These are phyloP conservation scores for Cephus sareptanus DNA, from an alignment of 2,888 invertebrate species.

Conservation along the genomic window DNA sequence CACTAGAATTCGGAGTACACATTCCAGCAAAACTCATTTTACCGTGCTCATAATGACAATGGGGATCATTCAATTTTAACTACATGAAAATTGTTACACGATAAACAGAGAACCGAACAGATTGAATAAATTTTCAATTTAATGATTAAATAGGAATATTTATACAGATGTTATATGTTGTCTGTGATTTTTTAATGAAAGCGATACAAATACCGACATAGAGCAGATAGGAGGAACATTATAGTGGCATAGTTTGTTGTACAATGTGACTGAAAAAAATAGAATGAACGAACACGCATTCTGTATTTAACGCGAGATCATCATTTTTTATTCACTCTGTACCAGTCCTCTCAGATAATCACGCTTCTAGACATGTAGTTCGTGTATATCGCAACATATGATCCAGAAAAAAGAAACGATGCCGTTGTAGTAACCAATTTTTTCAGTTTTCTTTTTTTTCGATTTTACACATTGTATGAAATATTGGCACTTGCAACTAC, in stretches of 20 bases:
- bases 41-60: background rate
- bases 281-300: background rate
- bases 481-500: background rate
- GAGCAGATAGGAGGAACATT: background rate
- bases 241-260: background rate
- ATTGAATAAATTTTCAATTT: conserved; percentile 38
- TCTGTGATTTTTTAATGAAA: conserved; percentile 44
- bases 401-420: background rate
- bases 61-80: background rate
- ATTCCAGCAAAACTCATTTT: conserved; percentile 12
- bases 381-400: background rate
- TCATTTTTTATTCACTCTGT: background rate
- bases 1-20: conserved; percentile 18
- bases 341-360: background rate
- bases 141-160: conserved; percentile 41
- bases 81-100: background rate
- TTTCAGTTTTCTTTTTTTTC: background rate
- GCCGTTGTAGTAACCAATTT: background rate
- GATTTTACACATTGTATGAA: background rate
- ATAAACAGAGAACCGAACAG: conserved; percentile 15
- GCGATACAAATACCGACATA: background rate
- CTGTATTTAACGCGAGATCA: background rate
- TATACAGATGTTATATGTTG: conserved; percentile 44
- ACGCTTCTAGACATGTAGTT: background rate
- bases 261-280: background rate